Conservation (phyloP, 2,113 vertebrate species). For the Engystomops pustulosus region DNA sequence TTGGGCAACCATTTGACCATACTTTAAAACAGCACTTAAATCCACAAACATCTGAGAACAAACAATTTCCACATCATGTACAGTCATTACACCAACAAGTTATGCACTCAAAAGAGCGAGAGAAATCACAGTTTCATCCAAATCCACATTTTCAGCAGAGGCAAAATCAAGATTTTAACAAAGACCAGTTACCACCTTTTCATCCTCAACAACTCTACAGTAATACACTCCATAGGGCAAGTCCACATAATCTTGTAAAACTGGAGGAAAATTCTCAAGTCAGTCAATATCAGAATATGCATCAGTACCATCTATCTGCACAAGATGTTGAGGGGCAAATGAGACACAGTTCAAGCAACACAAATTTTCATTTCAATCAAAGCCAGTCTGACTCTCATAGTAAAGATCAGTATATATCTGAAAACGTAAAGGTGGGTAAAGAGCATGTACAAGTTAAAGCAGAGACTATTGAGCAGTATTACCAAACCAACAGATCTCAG, state of each 20-base stretch:
- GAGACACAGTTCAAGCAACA: slow-evolving; percentile 65
- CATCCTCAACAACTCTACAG: slow-evolving; percentile 62
- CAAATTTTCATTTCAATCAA: slow-evolving; percentile 67
- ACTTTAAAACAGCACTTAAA: slow-evolving; percentile 79
- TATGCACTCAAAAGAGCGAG: slow-evolving; percentile 71
- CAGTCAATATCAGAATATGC: slow-evolving; percentile 74
- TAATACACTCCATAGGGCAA: slow-evolving; percentile 61
- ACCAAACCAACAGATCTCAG: slow-evolving; percentile 73
- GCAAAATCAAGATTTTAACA: slow-evolving; percentile 61
- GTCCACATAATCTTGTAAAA: slow-evolving; percentile 67
- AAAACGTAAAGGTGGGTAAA: slow-evolving; percentile 66
- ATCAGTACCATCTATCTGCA: slow-evolving; percentile 68
- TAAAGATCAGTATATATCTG: slow-evolving; percentile 65
- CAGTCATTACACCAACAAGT: slow-evolving; percentile 76
- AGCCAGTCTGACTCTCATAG: slow-evolving; percentile 62
- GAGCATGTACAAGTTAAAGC: slow-evolving; percentile 65
- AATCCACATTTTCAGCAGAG: slow-evolving; percentile 68
- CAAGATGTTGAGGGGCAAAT: slow-evolving; percentile 72
- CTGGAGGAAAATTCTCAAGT: slow-evolving; percentile 70
- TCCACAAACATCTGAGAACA: slow-evolving; percentile 72
- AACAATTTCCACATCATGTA: slow-evolving; percentile 76
- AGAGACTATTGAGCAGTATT: slow-evolving; percentile 72
- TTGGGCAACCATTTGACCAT: slow-evolving; percentile 68
- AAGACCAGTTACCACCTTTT: slow-evolving; percentile 65
- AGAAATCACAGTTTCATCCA: slow-evolving; percentile 68